Evolutionary conservation across 2,797 vertebrate genomes (phyloP), one percentile per base, ranked within the genome.

Genomic region (Heteromormyrus szaboi): DNA sequence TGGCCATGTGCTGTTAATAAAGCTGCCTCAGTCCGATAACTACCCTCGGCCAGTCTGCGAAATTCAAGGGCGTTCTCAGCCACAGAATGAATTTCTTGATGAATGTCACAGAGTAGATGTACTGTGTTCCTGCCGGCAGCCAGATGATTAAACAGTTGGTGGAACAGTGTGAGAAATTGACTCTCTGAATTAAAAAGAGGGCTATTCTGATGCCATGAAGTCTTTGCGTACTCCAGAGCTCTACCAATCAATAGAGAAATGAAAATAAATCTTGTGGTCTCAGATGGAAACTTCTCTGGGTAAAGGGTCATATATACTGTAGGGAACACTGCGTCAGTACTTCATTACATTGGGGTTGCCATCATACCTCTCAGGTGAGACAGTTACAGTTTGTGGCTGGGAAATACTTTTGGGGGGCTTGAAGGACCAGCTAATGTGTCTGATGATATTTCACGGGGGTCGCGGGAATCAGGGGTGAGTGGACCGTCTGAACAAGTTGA

Each of bases 51-150:
- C 72, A n/a, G 37, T 79, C 37, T 19, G 72, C 7, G n/a, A 46
- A 79, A 79, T 79, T 46, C 72, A 79, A 79, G 72, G 72, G 37
- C 72, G 29, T 79, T 79, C 72, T 79, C 72, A 79, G 37, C 37
- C 72, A 79, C 7, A 44, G 72, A 79, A 46, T n/a, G 33, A 79
- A n/a, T 46, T 46, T 46, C 19, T n/a, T 79, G 72, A 79, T 46
- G 41, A 79, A 79, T 79, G 72, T 79, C 37, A 46, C 37, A 79
- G 37, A 79, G 37, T 79, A 79, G 72, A 79, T 79, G 17, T 79
- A 41, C 72, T 46, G 41, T 12, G 29, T 44, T 79, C 72, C 72
- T 41, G 37, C 72, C 41, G 44, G 41, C 14, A 41, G 72, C 41
- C 33, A 41, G 72, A 46, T 79, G 72, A 79, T 79, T 46, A 79